Conservation (phyloP, 2,797 vertebrate genomes). For the Cyprinodon diabolis region DNA sequence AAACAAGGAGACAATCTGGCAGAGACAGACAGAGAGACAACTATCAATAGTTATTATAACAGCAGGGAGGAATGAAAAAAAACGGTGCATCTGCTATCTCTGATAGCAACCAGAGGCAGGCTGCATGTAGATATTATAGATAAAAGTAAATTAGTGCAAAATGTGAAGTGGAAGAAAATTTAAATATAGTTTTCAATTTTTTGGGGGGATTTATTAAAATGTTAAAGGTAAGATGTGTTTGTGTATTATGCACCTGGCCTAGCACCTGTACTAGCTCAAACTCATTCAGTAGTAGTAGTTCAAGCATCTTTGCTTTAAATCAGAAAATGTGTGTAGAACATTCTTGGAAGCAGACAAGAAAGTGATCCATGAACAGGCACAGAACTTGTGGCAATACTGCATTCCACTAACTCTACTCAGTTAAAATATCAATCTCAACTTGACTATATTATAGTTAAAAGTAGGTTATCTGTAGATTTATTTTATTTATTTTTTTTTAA, state of each 20-base stretch:
- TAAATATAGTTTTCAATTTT: not conserved
- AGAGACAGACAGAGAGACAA: no score
- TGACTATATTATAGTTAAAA: not conserved
- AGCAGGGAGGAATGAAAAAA: no score
- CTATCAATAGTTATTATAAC: no score
- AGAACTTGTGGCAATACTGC: not conserved
- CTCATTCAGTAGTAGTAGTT: not conserved
- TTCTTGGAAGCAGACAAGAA: not conserved
- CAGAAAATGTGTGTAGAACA: not conserved
- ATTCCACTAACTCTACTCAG: not conserved
- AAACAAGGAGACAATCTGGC: no score
- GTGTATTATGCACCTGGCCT: not conserved
- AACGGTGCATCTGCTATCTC: no score
- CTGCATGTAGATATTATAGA: not conserved
- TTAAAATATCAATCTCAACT: not conserved
- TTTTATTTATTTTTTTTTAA: not conserved
- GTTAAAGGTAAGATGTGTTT: not conserved
- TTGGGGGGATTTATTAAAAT: not conserved
- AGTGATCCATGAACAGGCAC: not conserved
- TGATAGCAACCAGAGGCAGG: no score
- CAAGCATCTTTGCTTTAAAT: not conserved
- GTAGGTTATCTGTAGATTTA: not conserved
- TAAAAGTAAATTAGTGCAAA: not conserved
- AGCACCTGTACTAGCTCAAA: not conserved
- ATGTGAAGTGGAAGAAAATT: not conserved